Conservation (phyloP, 2,113 vertebrate genomes). For the Rynchops niger region DNA sequence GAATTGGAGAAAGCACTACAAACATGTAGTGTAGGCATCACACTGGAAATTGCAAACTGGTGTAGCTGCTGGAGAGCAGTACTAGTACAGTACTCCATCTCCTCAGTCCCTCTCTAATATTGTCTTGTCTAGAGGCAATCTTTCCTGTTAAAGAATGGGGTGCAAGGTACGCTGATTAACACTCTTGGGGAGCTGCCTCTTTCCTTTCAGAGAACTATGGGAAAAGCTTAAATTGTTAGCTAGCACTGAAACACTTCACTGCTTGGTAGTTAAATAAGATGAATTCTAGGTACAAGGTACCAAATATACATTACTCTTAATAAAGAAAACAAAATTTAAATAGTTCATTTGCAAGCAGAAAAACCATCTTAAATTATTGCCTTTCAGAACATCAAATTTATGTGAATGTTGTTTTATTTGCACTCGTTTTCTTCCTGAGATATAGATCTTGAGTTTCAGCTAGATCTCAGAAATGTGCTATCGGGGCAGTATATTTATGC, state of each 20-base stretch:
- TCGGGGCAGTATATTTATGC: background rate
- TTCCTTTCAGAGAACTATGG: background rate
- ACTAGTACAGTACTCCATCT: background rate
- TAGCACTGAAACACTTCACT: background rate
- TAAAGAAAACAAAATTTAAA: background rate
- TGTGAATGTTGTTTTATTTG: background rate
- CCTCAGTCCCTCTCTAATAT: background rate
- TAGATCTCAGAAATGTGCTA: background rate
- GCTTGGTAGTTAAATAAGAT: background rate
- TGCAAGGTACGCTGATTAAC: background rate
- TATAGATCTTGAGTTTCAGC: background rate
- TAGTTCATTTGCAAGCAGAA: background rate
- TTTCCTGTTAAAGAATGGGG: background rate
- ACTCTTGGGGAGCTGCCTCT: background rate
- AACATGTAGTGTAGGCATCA: too few species aligned
- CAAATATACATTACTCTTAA: background rate
- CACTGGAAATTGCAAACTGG: background rate
- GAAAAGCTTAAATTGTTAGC: background rate
- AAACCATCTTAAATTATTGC: accelerated
- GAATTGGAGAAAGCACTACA: background rate
- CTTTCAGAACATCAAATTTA: background rate
- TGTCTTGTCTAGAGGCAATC: background rate
- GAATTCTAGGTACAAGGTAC: background rate
- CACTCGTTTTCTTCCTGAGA: background rate
- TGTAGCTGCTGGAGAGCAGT: background rate